Evolutionary conservation across 92 coral and sea anemone species (phyloP).

Genomic region (Anthopleura xanthogrammica): DNA sequence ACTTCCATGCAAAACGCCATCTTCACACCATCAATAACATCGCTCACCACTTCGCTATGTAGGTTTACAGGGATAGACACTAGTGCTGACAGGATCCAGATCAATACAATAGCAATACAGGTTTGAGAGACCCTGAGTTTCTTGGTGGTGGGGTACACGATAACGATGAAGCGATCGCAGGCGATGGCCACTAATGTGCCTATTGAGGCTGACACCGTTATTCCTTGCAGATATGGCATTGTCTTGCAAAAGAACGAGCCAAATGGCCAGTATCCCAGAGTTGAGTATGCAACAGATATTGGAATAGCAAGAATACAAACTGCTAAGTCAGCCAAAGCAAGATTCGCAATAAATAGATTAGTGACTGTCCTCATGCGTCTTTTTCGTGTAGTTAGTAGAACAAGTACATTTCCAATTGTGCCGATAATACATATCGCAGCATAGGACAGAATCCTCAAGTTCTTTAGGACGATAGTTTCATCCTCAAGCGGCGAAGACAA

Average conservation of each 20-base stretch:
- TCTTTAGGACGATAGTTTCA: constrained; percentile 28
- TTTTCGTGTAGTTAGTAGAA: constrained; percentile 46
- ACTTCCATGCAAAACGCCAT: constrained; percentile 48
- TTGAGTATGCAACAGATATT: constrained; percentile 40
- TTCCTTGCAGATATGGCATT: constrained; percentile 61
- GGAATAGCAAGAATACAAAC: constrained; percentile 53
- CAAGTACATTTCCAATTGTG: constrained; percentile 49
- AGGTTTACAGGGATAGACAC: constrained; percentile 45
- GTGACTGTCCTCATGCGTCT: constrained; percentile 49
- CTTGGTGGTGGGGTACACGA: constrained; percentile 39
- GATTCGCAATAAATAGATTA: constrained; percentile 54
- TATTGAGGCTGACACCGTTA: constrained; percentile 54
- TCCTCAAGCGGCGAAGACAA: neutral
- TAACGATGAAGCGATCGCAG: constrained; percentile 55
- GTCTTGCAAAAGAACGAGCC: constrained; percentile 43
- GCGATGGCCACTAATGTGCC: constrained; percentile 58
- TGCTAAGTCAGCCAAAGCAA: constrained; percentile 56
- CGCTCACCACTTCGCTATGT: constrained; percentile 36
- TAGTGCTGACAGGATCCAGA: constrained; percentile 49
- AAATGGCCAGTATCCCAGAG: constrained; percentile 53
- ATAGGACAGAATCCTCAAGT: constrained; percentile 40
- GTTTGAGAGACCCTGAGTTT: constrained; percentile 32
- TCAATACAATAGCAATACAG: constrained; percentile 20
- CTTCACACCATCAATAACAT: constrained; percentile 15
- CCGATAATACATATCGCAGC: constrained; percentile 42